phyloP scores from a whole-genome alignment of 2,888 invertebrate genomes.

The Archips crataeganus region DNA sequence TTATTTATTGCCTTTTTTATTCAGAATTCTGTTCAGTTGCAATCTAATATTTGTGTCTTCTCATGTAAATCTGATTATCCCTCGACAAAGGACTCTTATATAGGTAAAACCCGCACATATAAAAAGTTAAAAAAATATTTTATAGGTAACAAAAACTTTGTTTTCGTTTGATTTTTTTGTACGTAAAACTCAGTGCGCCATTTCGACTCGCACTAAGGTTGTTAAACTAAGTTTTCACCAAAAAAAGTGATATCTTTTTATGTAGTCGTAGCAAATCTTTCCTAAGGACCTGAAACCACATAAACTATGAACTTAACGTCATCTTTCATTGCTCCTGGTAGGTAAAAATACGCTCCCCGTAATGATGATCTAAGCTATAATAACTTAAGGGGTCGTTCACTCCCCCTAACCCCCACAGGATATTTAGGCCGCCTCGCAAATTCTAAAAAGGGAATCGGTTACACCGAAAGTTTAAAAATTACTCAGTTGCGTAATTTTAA shows the following conservation, averaged over 20 bases:
- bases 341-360: slow-evolving; percentile 31
- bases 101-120: too few relatives aligned
- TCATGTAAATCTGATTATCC: too few relatives aligned
- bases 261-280: neutral
- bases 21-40: too few relatives aligned
- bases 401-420: slow-evolving; percentile 51
- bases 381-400: slow-evolving; percentile 57
- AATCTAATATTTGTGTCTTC: too few relatives aligned
- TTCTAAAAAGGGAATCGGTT: slow-evolving; percentile 49
- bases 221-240: too few relatives aligned
- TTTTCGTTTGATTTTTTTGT: too few relatives aligned
- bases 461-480: slow-evolving; percentile 46
- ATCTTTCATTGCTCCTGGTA: slow-evolving; percentile 3
- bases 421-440: slow-evolving; percentile 65
- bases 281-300: neutral
- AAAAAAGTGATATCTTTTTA: neutral
- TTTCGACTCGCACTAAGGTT: too few relatives aligned
- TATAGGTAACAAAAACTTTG: too few relatives aligned
- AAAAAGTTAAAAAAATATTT: too few relatives aligned
- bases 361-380: slow-evolving; percentile 47
- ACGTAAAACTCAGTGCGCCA: too few relatives aligned
- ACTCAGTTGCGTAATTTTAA: neutral
- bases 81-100: too few relatives aligned
- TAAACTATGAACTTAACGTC: slow-evolving; percentile 16
- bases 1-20: too few relatives aligned